Conservation (phyloP, 2,888 invertebrate species). For the Trichogramma dendrolimi region DNA sequence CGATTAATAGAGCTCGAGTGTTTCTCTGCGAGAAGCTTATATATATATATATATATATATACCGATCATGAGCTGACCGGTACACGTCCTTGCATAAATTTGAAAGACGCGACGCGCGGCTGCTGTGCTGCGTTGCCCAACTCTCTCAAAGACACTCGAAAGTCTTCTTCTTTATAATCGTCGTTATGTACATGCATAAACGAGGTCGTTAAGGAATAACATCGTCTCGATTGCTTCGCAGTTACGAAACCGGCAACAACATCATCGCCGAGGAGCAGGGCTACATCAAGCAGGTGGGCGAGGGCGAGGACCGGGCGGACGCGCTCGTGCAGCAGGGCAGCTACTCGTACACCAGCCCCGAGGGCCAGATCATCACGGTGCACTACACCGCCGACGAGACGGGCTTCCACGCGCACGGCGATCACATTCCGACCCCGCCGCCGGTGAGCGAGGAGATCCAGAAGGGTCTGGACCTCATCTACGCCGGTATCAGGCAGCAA, state of each 20-base stretch:
- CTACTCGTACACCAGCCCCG: slow-evolving; percentile 75
- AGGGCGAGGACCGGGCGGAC: slow-evolving; percentile 66
- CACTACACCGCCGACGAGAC: slow-evolving; percentile 78
- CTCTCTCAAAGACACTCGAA: too few species aligned
- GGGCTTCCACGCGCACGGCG: slow-evolving; percentile 76
- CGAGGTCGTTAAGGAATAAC: too few species aligned
- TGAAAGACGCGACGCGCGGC: too few species aligned
- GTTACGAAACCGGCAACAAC: slow-evolving; percentile 80
- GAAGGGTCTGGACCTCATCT: slow-evolving; percentile 81
- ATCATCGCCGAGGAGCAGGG: slow-evolving; percentile 77
- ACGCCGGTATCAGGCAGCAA: slow-evolving; percentile 71
- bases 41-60: too few species aligned
- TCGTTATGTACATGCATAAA: too few species aligned
- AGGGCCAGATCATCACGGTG: slow-evolving; percentile 70
- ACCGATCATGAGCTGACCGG: too few species aligned
- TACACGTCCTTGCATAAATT: too few species aligned
- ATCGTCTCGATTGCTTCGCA: slow-evolving; percentile 38
- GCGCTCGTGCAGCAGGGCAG: slow-evolving; percentile 75
- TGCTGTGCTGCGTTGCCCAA: neutral
- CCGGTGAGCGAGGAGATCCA: slow-evolving; percentile 81
- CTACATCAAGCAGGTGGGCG: slow-evolving; percentile 65
- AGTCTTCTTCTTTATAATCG: too few species aligned
- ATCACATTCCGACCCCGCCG: slow-evolving; percentile 79
- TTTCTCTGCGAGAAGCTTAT: neutral
- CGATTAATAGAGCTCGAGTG: too few species aligned